Conservation (phyloP, 2,113 vertebrate genomes). For the Ageneiosus marmoratus region DNA sequence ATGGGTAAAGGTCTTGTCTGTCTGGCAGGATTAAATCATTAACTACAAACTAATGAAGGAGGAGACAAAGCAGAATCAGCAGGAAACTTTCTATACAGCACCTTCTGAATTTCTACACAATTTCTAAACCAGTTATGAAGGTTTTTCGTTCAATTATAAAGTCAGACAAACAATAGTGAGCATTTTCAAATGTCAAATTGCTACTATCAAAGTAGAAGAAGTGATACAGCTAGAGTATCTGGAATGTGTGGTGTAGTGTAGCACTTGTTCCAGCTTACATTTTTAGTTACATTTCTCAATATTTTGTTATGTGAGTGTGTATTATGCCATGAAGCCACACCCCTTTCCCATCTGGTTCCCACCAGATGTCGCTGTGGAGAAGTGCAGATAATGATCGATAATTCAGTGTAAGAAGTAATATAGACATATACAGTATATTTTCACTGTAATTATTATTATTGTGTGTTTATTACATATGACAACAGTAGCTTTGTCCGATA, state of each 20-base stretch:
- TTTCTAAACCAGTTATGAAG: not conserved
- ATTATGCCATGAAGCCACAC: not conserved
- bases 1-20: conserved; percentile 31
- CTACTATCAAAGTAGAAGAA: not conserved
- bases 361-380: too few relatives aligned
- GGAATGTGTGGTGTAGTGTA: not conserved
- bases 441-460: too few relatives aligned
- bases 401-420: too few relatives aligned
- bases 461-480: too few relatives aligned
- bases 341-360: too few relatives aligned
- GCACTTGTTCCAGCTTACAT: not conserved
- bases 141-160: not conserved
- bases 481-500: too few relatives aligned
- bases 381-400: too few relatives aligned
- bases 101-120: not conserved
- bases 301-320: not conserved
- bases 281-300: not conserved
- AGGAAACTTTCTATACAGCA: not conserved
- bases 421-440: too few relatives aligned
- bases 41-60: conserved; percentile 11
- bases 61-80: not conserved
- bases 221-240: not conserved
- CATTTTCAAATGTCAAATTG: not conserved
- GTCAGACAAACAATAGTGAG: not conserved
- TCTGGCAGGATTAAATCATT: conserved; percentile 32